Evolutionary conservation across 2,797 vertebrate species (phyloP).

Genomic region (Novumbra hubbsi): DNA sequence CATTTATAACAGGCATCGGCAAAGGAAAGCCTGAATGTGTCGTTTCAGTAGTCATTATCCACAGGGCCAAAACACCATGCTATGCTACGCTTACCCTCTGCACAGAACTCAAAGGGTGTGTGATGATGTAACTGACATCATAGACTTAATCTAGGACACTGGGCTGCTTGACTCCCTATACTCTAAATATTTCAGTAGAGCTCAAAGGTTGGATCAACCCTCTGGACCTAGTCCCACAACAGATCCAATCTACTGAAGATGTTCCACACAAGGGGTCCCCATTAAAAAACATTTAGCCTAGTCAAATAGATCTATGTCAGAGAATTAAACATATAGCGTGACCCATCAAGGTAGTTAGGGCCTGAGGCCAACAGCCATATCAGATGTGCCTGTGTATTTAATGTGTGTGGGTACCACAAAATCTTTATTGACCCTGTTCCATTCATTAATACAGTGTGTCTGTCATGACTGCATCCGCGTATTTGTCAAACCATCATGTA

Average conservation of each 20-base stretch:
- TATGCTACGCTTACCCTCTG: not conserved
- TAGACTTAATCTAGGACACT: too few relatives aligned
- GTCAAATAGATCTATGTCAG: not conserved
- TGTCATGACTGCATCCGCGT: not conserved
- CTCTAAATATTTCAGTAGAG: slow-evolving; percentile 10
- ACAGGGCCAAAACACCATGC: slow-evolving; percentile 6
- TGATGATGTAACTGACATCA: not conserved
- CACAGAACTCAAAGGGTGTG: not conserved
- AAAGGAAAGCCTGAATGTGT: slow-evolving; percentile 25
- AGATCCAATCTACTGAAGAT: not conserved
- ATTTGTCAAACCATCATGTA: not conserved
- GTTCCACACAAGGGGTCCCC: not conserved
- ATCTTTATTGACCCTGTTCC: not conserved
- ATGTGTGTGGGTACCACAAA: not conserved
- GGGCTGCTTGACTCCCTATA: not conserved
- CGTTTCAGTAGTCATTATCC: slow-evolving; percentile 20
- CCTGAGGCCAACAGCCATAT: not conserved
- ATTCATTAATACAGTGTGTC: not conserved
- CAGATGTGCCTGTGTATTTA: slow-evolving; percentile 10
- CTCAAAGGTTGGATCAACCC: slow-evolving; percentile 4
- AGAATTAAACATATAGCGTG: not conserved
- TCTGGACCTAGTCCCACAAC: not conserved
- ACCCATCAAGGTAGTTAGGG: not conserved
- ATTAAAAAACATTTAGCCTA: not conserved
- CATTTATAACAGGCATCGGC: slow-evolving; percentile 46